These are phyloP conservation scores for Chrysogorgia sp. DNA, from an alignment of 92 coral and sea anemone species.

Conservation along the genomic window DNA sequence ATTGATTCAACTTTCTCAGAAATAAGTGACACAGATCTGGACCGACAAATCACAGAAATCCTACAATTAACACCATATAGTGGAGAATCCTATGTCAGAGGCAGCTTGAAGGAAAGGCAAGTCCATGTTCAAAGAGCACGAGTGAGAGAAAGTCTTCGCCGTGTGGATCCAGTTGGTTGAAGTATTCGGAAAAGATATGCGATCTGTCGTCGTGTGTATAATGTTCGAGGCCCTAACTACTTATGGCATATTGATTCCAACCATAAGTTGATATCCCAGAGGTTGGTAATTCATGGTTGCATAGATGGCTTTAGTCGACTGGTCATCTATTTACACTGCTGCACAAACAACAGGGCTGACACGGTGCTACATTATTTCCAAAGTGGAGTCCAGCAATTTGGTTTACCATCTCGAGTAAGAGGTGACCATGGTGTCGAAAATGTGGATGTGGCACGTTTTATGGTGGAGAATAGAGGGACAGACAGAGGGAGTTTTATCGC, in stretches of 20 bases:
- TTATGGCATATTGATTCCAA: slow-evolving; percentile 65
- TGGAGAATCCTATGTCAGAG: slow-evolving; percentile 66
- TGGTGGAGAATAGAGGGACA: slow-evolving; percentile 38
- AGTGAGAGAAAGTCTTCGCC: slow-evolving; percentile 59
- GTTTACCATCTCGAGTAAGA: too few species aligned
- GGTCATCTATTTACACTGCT: slow-evolving; percentile 48
- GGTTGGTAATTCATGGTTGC: slow-evolving; percentile 45
- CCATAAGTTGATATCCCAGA: slow-evolving; percentile 55
- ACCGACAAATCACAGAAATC: slow-evolving; percentile 52
- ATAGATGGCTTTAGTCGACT: slow-evolving; percentile 47
- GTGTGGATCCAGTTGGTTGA: slow-evolving; percentile 69
- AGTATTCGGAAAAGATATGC: too few species aligned
- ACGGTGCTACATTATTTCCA: slow-evolving; percentile 16
- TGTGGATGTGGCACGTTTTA: slow-evolving; percentile 51
- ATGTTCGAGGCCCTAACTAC: slow-evolving; percentile 17
- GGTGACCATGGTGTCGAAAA: too few species aligned
- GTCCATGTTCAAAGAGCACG: slow-evolving; percentile 65
- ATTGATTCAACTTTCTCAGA: slow-evolving; percentile 59
- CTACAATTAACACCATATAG: slow-evolving; percentile 63
- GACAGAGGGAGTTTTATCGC: slow-evolving; percentile 51
- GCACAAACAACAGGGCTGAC: slow-evolving; percentile 42
- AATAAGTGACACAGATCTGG: slow-evolving; percentile 60
- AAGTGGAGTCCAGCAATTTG: slow-evolving; percentile 30
- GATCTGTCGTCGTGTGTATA: too few species aligned
- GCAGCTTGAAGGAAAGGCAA: slow-evolving; percentile 69